These are phyloP conservation scores for Falcunculus frontatus DNA, from an alignment of 2,113 vertebrate genomes.

Conservation along the genomic window DNA sequence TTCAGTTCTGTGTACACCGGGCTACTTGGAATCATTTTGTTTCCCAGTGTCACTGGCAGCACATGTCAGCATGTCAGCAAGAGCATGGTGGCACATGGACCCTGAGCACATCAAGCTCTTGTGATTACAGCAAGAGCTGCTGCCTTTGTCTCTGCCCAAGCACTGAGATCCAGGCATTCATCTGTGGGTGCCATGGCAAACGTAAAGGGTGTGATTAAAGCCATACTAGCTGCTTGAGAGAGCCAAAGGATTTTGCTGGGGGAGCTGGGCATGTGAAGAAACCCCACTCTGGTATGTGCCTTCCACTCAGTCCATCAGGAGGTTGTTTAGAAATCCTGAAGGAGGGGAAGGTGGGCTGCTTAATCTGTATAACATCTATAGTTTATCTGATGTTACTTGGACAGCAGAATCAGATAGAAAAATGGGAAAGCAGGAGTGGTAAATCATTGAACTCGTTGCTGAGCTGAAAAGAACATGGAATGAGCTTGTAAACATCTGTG, in stretches of 20 bases:
- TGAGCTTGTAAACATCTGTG: neutral
- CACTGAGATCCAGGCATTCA: neutral
- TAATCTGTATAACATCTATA: neutral
- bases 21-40: neutral
- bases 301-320: neutral
- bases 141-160: neutral
- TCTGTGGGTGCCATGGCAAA: neutral
- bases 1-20: neutral
- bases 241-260: neutral
- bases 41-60: neutral
- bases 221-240: neutral
- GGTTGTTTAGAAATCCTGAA: neutral
- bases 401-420: neutral
- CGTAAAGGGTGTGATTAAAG: neutral
- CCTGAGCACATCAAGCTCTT: fast-evolving
- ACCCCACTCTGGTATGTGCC: neutral
- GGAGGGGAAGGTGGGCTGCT: neutral
- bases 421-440: neutral
- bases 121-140: fast-evolving
- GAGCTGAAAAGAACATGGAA: neutral
- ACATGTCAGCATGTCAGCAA: fast-evolving
- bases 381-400: neutral
- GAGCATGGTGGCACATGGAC: fast-evolving
- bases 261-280: neutral
- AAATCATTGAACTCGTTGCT: neutral